phyloP scores from a whole-genome alignment of 2,888 invertebrate species.

The Chaitophorus viminalis region DNA sequence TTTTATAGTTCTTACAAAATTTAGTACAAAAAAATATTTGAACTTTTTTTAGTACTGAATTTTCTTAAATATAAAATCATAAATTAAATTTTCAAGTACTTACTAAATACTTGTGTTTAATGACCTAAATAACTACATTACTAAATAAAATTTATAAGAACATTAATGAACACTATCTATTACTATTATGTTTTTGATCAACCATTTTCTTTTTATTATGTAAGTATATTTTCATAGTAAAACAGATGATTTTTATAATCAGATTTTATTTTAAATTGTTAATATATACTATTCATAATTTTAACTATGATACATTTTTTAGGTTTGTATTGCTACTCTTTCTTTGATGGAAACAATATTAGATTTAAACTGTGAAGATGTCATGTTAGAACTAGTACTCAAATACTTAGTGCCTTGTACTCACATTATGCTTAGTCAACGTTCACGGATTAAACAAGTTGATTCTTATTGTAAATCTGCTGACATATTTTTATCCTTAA shows the following conservation, averaged over 20 bases:
- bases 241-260: neutral
- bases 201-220: no score
- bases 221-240: neutral
- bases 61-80: no score
- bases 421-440: conserved; percentile 84
- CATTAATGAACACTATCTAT: no score
- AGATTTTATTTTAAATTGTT: neutral
- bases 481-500: conserved; percentile 79
- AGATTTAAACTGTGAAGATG: conserved; percentile 93
- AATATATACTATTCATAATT: neutral
- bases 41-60: no score
- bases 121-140: no score
- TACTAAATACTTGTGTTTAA: no score
- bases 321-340: conserved; percentile 87
- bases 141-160: no score
- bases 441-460: conserved; percentile 76
- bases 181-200: no score
- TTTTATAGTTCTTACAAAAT: no score
- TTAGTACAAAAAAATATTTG: no score
- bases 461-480: conserved; percentile 80
- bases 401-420: conserved; percentile 85
- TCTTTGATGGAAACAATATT: conserved; percentile 90
- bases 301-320: neutral
- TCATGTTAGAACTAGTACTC: conserved; percentile 90
- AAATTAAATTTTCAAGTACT: no score